These are phyloP conservation scores for Hoplias malabaricus DNA, from an alignment of 2,113 vertebrate genomes.

Conservation along the genomic window DNA sequence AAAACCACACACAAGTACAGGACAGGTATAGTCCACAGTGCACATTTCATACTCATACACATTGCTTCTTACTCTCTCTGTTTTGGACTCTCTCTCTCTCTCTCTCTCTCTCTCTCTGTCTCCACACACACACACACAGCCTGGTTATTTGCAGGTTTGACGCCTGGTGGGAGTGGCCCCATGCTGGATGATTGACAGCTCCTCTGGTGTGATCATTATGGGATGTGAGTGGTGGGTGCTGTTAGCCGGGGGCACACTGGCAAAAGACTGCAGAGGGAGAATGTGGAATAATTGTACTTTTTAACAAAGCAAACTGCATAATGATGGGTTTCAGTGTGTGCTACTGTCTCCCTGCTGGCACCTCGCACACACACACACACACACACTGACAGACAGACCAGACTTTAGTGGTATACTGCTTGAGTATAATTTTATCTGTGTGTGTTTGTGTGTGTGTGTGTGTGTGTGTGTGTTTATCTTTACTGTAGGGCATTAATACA, in stretches of 20 bases:
- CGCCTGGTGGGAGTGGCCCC: slow-evolving; percentile 16
- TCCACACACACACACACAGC: background rate
- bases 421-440: too few species aligned
- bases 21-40: too few species aligned
- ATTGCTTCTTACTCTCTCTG: too few species aligned
- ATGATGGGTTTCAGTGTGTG: slow-evolving; percentile 12
- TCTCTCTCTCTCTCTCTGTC: background rate
- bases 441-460: background rate
- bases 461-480: background rate
- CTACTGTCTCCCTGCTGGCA: background rate
- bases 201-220: slow-evolving; percentile 25
- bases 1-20: background rate
- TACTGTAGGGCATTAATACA: too few species aligned
- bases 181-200: slow-evolving; percentile 32
- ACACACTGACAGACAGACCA: background rate
- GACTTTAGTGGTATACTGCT: background rate
- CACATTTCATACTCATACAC: background rate
- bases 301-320: slow-evolving; percentile 8
- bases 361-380: background rate
- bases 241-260: background rate
- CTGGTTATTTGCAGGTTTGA: slow-evolving; percentile 14
- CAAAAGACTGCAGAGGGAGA: background rate
- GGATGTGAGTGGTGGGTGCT: background rate
- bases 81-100: background rate
- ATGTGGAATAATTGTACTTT: slow-evolving; percentile 14